phyloP scores from a whole-genome alignment of 2,888 invertebrate species.

The Dolichopus griseipennis region DNA sequence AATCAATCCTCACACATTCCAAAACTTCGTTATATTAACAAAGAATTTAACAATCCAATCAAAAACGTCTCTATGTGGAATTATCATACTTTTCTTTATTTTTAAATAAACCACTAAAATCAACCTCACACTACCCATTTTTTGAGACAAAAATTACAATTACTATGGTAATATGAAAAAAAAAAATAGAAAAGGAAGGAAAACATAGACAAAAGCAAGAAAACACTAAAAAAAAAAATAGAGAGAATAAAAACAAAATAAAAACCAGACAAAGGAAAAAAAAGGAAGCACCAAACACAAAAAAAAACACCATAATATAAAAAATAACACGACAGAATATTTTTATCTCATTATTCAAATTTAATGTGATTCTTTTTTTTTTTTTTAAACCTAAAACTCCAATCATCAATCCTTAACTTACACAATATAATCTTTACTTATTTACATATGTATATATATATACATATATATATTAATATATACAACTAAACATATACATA shows the following conservation, averaged over 20 bases:
- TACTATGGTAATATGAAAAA: neutral
- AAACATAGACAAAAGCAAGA: neutral
- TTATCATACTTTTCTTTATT: too few relatives aligned
- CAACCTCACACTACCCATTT: neutral
- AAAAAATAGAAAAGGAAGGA: neutral
- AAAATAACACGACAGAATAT: neutral
- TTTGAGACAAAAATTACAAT: neutral
- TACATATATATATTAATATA: too few relatives aligned
- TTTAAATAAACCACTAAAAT: too few relatives aligned
- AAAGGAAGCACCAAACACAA: neutral
- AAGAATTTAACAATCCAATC: too few relatives aligned
- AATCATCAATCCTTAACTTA: conserved; percentile 1
- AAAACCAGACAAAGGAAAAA: neutral
- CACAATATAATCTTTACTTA: neutral
- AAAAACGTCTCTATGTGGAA: too few relatives aligned
- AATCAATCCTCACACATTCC: too few relatives aligned
- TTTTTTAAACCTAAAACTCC: neutral
- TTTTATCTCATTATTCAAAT: conserved; percentile 6
- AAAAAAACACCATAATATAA: neutral
- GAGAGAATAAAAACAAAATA: neutral
- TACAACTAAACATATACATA: too few relatives aligned
- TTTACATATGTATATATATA: too few relatives aligned
- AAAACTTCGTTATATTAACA: too few relatives aligned
- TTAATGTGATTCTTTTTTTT: neutral
- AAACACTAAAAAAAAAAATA: neutral